These are phyloP conservation scores for Zoanthus sociatus DNA, from an alignment of 92 coral and sea anemone species.

Conservation along the genomic window DNA sequence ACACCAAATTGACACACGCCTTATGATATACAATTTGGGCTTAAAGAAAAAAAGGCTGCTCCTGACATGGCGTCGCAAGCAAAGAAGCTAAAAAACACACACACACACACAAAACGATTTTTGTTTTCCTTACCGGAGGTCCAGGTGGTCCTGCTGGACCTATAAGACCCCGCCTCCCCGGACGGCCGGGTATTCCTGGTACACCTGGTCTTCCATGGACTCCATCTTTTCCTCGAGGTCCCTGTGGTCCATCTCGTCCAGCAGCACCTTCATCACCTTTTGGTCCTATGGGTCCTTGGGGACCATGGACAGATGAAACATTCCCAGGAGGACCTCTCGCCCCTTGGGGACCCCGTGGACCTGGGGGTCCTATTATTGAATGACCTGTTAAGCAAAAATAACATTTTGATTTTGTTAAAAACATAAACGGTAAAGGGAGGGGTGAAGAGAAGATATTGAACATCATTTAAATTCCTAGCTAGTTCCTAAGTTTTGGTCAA, in stretches of 20 bases:
- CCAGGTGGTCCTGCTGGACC: constrained; percentile 59
- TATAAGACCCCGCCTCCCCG: constrained; percentile 69
- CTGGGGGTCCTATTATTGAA: constrained; percentile 25
- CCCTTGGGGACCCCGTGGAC: constrained; percentile 30
- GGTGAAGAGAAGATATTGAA: too few species aligned
- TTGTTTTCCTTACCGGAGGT: constrained; percentile 31
- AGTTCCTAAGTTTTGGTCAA: background rate
- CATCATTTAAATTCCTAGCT: background rate
- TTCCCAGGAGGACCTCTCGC: constrained; percentile 34
- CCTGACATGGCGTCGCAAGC: too few species aligned
- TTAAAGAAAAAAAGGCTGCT: too few species aligned
- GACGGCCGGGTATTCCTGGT: constrained; percentile 76
- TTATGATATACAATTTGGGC: too few species aligned
- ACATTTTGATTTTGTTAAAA: background rate
- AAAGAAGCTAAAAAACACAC: too few species aligned
- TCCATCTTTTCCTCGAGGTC: constrained; percentile 44
- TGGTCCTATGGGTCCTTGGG: constrained; percentile 48
- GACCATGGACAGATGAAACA: constrained; percentile 23
- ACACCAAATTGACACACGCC: too few species aligned
- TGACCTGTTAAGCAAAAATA: constrained; percentile 17
- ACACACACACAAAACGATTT: background rate
- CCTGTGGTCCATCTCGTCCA: constrained; percentile 38
- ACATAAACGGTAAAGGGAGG: too few species aligned
- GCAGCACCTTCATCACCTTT: constrained; percentile 31
- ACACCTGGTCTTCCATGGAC: constrained; percentile 66